Base-by-base conservation (phyloP, 2,113 vertebrate species). In the Manacus vitellinus region DNA sequence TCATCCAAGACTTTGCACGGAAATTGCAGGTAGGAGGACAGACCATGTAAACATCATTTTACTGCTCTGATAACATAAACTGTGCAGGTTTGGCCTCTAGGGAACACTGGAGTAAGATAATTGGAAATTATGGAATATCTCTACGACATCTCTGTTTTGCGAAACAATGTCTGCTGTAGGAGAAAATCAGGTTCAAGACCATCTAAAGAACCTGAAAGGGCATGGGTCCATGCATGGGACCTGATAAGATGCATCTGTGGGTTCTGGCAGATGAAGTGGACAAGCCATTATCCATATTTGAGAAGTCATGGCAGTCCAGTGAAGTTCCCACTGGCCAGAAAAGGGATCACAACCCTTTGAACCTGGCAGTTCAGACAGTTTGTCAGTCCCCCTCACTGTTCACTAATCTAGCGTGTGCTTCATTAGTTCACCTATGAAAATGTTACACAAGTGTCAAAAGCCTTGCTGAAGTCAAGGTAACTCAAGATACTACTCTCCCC, bases 231-330 rank as follows among this genome's bases (percentile, higher is more conserved):
- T 28, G 18, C 47, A 9, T 28, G 23, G 7, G 39, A 46, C 12
- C 39, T 54, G 46, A 33, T 54, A 28, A 70, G 65, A 28, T 39
- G 9, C 10, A 61, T 70, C 46, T 9, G 16, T 1, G 2, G 39
- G 3, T 46, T 21, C 46, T 46, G 39, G 17, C 0, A 0, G 14
- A 46, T 39, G 14, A 54, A 28, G 27, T 23, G 14, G 27, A 61
- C 54, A 54, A 54, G 5, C 19, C 46, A 33, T 54, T 47, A 61
- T 28, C 33, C 14, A 8, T 62, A 12, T 14, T 7, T 47, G 41
- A n/a, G 24, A 63, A 63, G 9, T n/a, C 7, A 3, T 39, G 14
- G 15, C 15, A 39, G 33, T 62, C 33, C 39, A 16, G 12, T 39
- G 65, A 39, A 54, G 6, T 24, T 78, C 19, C 12, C n/a, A 39